A percentile compares a stretch with the other conserved stretches of the same genome.
phyloP scores from a whole-genome alignment of 2,888 invertebrate species.

The Entomobrya multifasciata region DNA sequence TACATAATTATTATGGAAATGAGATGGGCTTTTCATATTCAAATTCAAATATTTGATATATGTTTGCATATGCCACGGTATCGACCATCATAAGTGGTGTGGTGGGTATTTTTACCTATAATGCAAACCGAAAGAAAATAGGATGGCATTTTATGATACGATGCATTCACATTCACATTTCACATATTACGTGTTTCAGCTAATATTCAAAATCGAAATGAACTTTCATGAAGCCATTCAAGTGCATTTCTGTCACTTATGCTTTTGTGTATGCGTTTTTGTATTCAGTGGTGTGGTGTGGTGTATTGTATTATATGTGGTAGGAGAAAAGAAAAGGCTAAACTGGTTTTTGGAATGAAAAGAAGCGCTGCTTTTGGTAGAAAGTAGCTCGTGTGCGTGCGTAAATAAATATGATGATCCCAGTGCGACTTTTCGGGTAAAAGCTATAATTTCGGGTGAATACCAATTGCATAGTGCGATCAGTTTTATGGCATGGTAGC shows the following conservation, averaged over 20 bases:
- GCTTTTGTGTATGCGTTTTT: not conserved
- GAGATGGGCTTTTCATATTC: conserved; percentile 71
- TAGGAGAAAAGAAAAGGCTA: not conserved
- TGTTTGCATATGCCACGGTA: no score
- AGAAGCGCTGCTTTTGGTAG: not conserved
- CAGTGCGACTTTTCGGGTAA: conserved; percentile 49
- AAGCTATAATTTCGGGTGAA: conserved; percentile 34
- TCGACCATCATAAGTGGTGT: no score
- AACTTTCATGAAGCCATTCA: conserved; percentile 49
- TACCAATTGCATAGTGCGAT: conserved; percentile 37
- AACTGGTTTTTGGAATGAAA: not conserved
- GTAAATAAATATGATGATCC: conserved; percentile 53
- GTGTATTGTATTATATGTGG: not conserved
- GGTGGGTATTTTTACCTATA: not conserved
- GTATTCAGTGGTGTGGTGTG: not conserved
- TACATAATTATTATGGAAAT: conserved; percentile 72
- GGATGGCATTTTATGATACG: not conserved
- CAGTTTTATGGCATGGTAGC: conserved; percentile 58
- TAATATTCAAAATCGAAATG: conserved; percentile 40
- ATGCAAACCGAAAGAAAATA: not conserved
- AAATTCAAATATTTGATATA: conserved; percentile 59
- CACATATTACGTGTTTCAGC: conserved; percentile 18
- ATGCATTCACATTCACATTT: not conserved
- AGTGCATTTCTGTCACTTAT: conserved; percentile 48
- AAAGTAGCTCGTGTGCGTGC: not conserved